phyloP scores from a whole-genome alignment of 2,797 vertebrate genomes.

The Momotus momota region DNA sequence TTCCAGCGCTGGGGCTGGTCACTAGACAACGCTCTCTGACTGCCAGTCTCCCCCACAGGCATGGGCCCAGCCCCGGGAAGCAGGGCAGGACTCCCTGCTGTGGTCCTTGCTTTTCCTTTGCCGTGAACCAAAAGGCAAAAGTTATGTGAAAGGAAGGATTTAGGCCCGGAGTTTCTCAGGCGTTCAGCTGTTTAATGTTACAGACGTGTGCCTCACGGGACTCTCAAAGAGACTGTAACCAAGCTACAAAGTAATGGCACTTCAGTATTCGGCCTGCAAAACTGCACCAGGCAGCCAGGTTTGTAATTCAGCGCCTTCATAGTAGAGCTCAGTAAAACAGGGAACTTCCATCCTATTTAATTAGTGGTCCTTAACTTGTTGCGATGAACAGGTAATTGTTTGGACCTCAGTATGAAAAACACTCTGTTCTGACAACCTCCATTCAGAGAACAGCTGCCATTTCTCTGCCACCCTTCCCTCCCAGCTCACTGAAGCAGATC shows the following conservation, averaged over 20 bases:
- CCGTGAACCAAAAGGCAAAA: neutral
- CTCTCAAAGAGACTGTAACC: neutral
- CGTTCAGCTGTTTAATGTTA: neutral
- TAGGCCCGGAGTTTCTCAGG: rapidly evolving
- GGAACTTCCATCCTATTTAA: neutral
- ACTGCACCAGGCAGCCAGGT: neutral
- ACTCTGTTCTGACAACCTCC: neutral
- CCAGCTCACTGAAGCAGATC: rapidly evolving
- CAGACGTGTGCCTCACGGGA: rapidly evolving
- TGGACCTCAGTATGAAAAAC: neutral
- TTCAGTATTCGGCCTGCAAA: neutral
- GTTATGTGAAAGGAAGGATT: neutral
- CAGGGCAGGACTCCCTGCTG: neutral
- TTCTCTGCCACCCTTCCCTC: neutral
- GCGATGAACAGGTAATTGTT: rapidly evolving
- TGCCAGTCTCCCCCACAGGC: neutral
- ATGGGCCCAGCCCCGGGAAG: neutral
- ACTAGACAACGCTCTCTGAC: neutral
- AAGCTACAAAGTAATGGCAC: neutral
- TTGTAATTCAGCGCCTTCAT: neutral
- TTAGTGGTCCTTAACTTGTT: neutral
- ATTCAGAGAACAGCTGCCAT: neutral
- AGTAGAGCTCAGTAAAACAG: neutral
- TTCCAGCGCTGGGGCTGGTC: neutral
- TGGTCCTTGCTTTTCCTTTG: neutral